phyloP scores from a whole-genome alignment of 2,113 vertebrate genomes.

The Pluvialis apricaria region DNA sequence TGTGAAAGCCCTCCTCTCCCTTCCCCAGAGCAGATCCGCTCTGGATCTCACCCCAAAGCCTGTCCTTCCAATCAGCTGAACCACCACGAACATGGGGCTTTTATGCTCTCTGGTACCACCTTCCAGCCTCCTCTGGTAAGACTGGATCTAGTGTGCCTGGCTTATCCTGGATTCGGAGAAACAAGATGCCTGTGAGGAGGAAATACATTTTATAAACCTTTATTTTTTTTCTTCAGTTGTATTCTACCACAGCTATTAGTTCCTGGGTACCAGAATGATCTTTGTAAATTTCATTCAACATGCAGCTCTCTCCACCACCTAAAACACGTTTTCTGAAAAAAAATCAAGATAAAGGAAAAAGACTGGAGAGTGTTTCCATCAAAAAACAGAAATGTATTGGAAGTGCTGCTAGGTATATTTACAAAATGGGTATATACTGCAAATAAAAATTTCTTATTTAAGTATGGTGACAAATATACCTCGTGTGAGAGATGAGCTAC shows the following conservation, averaged over 20 bases:
- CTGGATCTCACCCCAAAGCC: neutral
- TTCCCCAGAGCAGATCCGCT: neutral
- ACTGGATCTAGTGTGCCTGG: neutral
- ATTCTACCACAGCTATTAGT: neutral
- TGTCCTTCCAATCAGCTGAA: neutral
- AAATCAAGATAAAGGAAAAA: neutral
- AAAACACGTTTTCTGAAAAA: neutral
- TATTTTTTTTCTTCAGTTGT: neutral
- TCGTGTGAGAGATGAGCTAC: neutral
- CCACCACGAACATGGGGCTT: rapidly evolving
- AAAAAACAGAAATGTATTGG: neutral
- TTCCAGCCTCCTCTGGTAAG: neutral
- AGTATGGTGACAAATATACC: neutral
- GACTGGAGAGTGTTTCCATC: neutral
- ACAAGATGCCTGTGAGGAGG: slow-evolving; percentile 10
- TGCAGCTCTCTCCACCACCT: neutral
- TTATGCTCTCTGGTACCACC: neutral
- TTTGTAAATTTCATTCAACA: neutral
- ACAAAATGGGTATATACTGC: neutral
- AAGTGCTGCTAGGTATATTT: neutral
- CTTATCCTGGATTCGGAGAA: slow-evolving; percentile 39
- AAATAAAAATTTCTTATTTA: neutral
- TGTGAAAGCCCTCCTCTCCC: neutral
- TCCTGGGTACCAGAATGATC: neutral
- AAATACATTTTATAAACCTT: neutral